Percentiles rank a stretch among this genome's conserved stretches.
phyloP scores from a whole-genome alignment of 2,797 vertebrate species.

The Platalea minor region DNA sequence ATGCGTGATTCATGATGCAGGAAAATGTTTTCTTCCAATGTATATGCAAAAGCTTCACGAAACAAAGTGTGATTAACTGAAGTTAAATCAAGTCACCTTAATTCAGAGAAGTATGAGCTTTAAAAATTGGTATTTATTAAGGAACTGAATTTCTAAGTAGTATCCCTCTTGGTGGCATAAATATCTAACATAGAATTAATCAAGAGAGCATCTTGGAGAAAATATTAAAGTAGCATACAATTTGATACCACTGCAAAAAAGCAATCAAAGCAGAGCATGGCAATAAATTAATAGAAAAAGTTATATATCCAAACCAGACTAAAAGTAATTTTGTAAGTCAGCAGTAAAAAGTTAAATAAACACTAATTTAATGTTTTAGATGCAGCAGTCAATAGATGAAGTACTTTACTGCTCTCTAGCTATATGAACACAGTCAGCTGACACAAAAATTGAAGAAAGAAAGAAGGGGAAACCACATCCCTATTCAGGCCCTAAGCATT shows the following conservation, averaged over 20 bases:
- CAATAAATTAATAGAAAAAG: slow-evolving; percentile 67
- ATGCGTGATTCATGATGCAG: background rate
- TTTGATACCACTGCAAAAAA: slow-evolving; percentile 53
- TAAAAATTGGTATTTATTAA: slow-evolving; percentile 40
- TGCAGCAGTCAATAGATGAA: slow-evolving; percentile 39
- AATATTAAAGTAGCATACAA: slow-evolving; percentile 61
- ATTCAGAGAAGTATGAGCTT: background rate
- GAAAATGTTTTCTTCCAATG: background rate
- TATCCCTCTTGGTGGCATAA: background rate
- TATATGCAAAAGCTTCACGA: background rate
- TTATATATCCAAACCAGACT: slow-evolving; percentile 62
- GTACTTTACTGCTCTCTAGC: slow-evolving; percentile 26
- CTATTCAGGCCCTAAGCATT: background rate
- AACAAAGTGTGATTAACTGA: background rate
- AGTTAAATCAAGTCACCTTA: background rate
- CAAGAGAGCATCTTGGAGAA: slow-evolving; percentile 45
- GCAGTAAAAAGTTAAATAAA: slow-evolving; percentile 64
- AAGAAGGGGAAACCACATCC: background rate
- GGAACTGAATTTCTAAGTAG: slow-evolving; percentile 22
- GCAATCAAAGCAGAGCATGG: slow-evolving; percentile 63
- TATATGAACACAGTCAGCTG: background rate
- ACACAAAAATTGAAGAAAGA: background rate
- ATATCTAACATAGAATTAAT: slow-evolving; percentile 50
- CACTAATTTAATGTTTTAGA: slow-evolving; percentile 54
- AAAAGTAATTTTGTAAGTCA: slow-evolving; percentile 64